Base-by-base conservation (phyloP, 2,797 vertebrate species). In the Myotis pilosus region DNA sequence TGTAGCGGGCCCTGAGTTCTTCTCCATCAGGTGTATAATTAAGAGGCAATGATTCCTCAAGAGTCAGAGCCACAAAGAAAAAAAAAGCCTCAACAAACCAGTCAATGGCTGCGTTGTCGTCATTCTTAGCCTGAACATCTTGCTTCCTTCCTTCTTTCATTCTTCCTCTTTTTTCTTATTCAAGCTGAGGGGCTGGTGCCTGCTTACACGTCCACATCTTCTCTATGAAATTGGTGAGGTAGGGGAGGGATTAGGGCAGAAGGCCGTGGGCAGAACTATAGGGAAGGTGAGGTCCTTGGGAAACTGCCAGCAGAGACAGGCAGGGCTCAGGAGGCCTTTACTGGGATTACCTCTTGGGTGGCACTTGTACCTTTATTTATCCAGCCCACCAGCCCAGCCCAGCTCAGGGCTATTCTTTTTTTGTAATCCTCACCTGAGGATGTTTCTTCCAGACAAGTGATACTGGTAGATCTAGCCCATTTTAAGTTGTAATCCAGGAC, bases 161-260 rank as follows among this genome's bases (percentile, higher is more conserved):
- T 38, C 38, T 38, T 33, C n/a, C 16, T 75, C 72, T 41, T 30
- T 41, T 9, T 38, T 41, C 47, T 41, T 25, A n/a, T 16, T 17
- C 6, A 15, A 15, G 15, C 33, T 36, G 38, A 81, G 22, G 13
- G 2, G 1, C 20, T 51, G 33, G 28, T 47, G 28, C 13, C 49
- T 15, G 3, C 0, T 0, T n/a, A 9, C 17, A n/a, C 2, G 8
- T 11, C 57, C 23, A 80, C 57, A 10, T 66, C 49, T 51, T 86
- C 22, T 89, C 66, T 33, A 3, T 0, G 17, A 55, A 38, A 36
- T 20, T 28, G 23, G 19, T 19, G 8, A 4, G 19, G 6, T 16
- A 1, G 57, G 44, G 10, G 8, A 33, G 12, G 13, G 55, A 9
- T 38, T 74, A 66, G 23, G 55, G 17, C 17, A 79, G 55, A 55